Conservation (phyloP, 2,888 invertebrate genomes). For the Dilophus febrilis region DNA sequence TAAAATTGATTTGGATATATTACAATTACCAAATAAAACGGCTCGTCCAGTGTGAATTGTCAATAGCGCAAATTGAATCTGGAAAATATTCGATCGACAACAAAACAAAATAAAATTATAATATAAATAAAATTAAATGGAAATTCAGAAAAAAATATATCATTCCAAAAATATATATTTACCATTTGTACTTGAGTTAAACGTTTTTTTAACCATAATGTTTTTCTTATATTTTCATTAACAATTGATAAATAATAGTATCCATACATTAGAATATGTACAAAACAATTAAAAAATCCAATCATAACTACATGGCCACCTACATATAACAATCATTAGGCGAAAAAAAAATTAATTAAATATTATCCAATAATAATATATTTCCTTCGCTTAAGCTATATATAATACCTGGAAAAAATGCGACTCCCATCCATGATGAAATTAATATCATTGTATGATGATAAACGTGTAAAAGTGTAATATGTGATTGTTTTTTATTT, state of each 20-base stretch:
- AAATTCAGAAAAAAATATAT: too few species aligned
- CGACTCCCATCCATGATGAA: constrained; percentile 37
- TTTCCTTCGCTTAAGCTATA: too few species aligned
- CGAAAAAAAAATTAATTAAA: not conserved
- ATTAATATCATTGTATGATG: constrained; percentile 55
- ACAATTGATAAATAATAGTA: constrained; percentile 64
- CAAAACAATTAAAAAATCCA: constrained; percentile 51
- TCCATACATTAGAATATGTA: constrained; percentile 66
- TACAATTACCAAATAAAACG: too few species aligned
- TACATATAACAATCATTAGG: constrained; percentile 5
- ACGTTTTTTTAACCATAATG: constrained; percentile 69
- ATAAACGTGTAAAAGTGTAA: constrained; percentile 50
- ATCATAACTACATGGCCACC: constrained; percentile 30
- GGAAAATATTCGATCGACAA: too few species aligned
- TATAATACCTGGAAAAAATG: constrained; percentile 41
- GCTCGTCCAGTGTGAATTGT: too few species aligned
- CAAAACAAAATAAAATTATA: too few species aligned
- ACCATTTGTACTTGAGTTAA: constrained; percentile 71
- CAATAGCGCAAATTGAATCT: too few species aligned
- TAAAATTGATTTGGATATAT: too few species aligned
- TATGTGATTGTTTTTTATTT: constrained; percentile 48
- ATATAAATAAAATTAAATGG: too few species aligned
- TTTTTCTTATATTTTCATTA: constrained; percentile 48
- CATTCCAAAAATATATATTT: constrained; percentile 7
- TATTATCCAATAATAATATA: too few species aligned